Conservation (phyloP, 92 coral and sea anemone species). For the Virgularia gustaviana region DNA sequence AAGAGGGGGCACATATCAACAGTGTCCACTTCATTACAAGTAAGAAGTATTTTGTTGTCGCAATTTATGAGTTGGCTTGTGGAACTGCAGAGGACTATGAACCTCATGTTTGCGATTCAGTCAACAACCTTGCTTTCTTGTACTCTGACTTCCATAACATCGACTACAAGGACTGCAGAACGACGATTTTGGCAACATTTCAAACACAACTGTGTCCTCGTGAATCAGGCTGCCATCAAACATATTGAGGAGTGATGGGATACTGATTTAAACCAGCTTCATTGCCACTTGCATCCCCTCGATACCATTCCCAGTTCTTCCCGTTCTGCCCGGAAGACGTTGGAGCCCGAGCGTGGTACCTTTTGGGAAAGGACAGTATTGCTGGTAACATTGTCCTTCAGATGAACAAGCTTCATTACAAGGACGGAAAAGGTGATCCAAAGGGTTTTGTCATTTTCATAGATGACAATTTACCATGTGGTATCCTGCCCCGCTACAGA, state of each 20-base stretch:
- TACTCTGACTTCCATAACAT: neutral
- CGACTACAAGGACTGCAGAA: neutral
- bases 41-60: neutral
- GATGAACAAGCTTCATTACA: no score
- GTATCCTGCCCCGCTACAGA: no score
- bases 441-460: no score
- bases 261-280: neutral
- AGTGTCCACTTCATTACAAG: neutral
- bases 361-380: neutral
- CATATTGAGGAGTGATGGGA: neutral
- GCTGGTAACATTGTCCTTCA: no score
- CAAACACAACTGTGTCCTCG: no score
- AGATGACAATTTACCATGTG: no score
- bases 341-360: neutral
- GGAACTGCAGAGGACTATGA: neutral
- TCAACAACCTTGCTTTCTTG: neutral
- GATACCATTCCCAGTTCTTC: neutral
- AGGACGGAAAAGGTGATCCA: no score
- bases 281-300: neutral
- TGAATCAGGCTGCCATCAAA: no score
- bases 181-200: no score
- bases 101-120: neutral
- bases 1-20: slow-evolving; percentile 4
- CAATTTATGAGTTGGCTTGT: neutral
- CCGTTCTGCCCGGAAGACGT: neutral